phyloP scores from a whole-genome alignment of 2,113 vertebrate genomes.

The Anoplopoma fimbria region DNA sequence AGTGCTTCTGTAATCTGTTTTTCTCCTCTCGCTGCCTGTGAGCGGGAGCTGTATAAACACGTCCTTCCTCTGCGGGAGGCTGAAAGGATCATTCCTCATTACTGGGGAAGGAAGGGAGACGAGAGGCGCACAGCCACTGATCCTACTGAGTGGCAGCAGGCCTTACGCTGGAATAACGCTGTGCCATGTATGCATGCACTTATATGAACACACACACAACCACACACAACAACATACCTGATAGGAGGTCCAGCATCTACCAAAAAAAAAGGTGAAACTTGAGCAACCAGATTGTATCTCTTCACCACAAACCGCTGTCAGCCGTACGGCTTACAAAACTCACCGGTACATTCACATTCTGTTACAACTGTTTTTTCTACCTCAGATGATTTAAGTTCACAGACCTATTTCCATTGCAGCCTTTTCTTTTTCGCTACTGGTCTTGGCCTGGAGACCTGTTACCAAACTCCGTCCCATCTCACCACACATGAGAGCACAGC shows the following conservation, averaged over 20 bases:
- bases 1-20: slow-evolving; percentile 81
- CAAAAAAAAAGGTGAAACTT: slow-evolving; percentile 10
- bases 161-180: neutral
- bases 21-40: slow-evolving; percentile 74
- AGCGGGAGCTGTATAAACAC: slow-evolving; percentile 83
- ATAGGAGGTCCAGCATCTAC: slow-evolving; percentile 10
- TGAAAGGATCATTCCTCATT: slow-evolving; percentile 81
- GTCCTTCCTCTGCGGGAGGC: slow-evolving; percentile 76
- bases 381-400: slow-evolving; percentile 10
- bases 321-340: neutral
- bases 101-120: slow-evolving; percentile 56
- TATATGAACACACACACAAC: neutral
- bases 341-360: neutral
- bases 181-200: neutral
- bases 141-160: slow-evolving; percentile 44
- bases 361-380: neutral
- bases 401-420: neutral
- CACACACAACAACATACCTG: neutral
- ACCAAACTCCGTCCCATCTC: slow-evolving; percentile 31
- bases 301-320: slow-evolving; percentile 5
- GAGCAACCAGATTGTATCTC: neutral
- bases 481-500: slow-evolving; percentile 53
- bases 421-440: neutral
- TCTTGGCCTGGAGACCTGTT: slow-evolving; percentile 4
- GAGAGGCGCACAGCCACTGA: slow-evolving; percentile 46